Evolutionary conservation across 2,113 vertebrate genomes (phyloP).

Genomic region (Noturus placidus): DNA sequence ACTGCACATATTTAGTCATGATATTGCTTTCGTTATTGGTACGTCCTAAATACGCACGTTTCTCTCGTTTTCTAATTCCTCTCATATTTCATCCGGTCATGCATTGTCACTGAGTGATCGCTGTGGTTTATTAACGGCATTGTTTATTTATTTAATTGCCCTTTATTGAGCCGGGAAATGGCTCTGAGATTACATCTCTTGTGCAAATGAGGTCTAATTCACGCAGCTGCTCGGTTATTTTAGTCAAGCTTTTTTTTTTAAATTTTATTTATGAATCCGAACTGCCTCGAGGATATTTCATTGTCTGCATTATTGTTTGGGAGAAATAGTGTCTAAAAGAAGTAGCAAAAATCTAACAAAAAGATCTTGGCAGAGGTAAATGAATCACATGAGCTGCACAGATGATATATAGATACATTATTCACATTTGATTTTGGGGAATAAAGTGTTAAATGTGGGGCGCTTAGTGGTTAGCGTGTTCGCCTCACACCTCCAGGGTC

Average conservation of each 20-base stretch:
- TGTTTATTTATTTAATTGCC: slow-evolving; percentile 46
- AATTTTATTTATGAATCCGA: neutral
- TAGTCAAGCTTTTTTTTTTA: neutral
- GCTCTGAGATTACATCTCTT: slow-evolving; percentile 25
- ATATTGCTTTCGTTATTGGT: slow-evolving; percentile 22
- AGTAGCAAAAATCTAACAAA: neutral
- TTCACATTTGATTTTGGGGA: neutral
- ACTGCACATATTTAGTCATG: neutral
- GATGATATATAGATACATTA: no score
- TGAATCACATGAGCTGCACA: neutral
- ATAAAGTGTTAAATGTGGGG: no score
- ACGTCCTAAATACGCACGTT: neutral
- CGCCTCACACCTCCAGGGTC: no score
- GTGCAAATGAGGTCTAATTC: slow-evolving; percentile 39
- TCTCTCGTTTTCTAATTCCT: neutral
- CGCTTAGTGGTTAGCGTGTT: no score
- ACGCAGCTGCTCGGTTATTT: slow-evolving; percentile 27
- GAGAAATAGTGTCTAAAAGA: neutral
- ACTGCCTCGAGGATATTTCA: neutral
- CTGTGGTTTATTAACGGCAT: slow-evolving; percentile 30
- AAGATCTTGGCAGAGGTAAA: slow-evolving; percentile 2
- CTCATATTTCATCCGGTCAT: slow-evolving; percentile 17
- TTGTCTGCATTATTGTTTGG: neutral
- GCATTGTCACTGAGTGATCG: slow-evolving; percentile 5
- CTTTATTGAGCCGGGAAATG: slow-evolving; percentile 39